Base-by-base conservation (phyloP, 2,888 invertebrate species). In the Gari tellinella region DNA sequence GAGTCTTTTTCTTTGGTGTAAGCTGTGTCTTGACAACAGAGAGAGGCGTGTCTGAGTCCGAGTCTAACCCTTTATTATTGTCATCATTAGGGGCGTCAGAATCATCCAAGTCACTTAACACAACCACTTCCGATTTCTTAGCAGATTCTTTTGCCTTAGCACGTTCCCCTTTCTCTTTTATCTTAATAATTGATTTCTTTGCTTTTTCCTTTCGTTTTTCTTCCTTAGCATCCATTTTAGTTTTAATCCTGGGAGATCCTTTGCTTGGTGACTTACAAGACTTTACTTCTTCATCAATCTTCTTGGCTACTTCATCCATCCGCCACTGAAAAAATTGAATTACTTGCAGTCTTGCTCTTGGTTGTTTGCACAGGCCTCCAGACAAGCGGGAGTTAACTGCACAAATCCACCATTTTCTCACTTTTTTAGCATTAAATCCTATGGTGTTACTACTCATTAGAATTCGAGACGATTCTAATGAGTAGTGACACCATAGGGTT, bases 31-130 rank as follows among this genome's bases (percentile, higher is more conserved):
- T 84, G 23, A 88, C 70, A 41, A 79, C 81, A 40, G 83, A 68
- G 37, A 88, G 66, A 10, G 86, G 88, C 10, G 81, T 81, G 62
- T 87, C 85, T 2, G 82, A 85, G 53, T 86, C 86, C 3, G 81
- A 79, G 26, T 78, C 78, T 17, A 78, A 68, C 37, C 41, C 51
- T 17, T 51, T 43, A 56, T 62, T 52, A 19, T 26, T 37, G 15
- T 65, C 64, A 19, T 8, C 38, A 37, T 15, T 45, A 49, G 60
- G 68, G 51, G 43, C 31, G 41, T 60, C 55, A 3, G 67, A 64
- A 49, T 69, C 75, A 62, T 69, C 68, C 1, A 58, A 69, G 19
- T 60, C 69, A 25, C 66, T 65, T 12, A 70, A 41, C n/a, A 72
- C 72, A 23, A 74, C 46, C 8, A 65, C 43, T 56, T 72, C 69